Evolutionary conservation across 2,888 invertebrate species (phyloP).

Genomic region (Diaperis boleti): DNA sequence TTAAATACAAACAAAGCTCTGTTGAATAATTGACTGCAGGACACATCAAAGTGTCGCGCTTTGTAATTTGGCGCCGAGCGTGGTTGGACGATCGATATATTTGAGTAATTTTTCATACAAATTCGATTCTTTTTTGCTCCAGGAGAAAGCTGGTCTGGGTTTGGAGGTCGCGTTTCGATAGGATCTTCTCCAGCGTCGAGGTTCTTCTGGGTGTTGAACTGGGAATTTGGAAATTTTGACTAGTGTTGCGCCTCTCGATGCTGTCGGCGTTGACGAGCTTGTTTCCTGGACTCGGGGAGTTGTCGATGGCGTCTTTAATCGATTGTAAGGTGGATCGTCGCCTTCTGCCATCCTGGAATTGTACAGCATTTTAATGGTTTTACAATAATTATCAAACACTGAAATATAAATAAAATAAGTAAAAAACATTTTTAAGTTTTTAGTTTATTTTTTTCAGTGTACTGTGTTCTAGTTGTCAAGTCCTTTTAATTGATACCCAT

Average conservation of each 20-base stretch:
- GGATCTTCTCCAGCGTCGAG: too few species aligned
- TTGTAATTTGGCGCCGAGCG: constrained; percentile 17
- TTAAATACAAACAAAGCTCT: neutral
- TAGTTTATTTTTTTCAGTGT: too few species aligned
- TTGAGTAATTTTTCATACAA: too few species aligned
- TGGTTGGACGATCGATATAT: too few species aligned
- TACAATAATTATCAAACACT: neutral
- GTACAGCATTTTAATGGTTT: neutral
- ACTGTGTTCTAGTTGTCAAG: too few species aligned
- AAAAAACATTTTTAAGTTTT: too few species aligned
- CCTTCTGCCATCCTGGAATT: constrained; percentile 1
- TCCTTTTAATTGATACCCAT: too few species aligned
- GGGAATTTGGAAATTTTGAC: constrained; percentile 9
- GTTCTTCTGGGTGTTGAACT: too few species aligned
- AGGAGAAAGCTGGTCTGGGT: constrained; percentile 26
- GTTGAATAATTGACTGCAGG: constrained; percentile 6
- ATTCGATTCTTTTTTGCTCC: too few species aligned
- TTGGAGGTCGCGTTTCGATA: constrained; percentile 24
- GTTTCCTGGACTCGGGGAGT: neutral
- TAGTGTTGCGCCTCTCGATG: constrained; percentile 14
- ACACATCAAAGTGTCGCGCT: constrained; percentile 1
- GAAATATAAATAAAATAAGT: too few species aligned
- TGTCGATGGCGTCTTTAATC: constrained; percentile 28
- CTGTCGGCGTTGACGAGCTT: constrained; percentile 33
- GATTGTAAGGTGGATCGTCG: constrained; percentile 31